Evolutionary conservation across 2,113 vertebrate species (phyloP).

Genomic region (Jacana jacana): DNA sequence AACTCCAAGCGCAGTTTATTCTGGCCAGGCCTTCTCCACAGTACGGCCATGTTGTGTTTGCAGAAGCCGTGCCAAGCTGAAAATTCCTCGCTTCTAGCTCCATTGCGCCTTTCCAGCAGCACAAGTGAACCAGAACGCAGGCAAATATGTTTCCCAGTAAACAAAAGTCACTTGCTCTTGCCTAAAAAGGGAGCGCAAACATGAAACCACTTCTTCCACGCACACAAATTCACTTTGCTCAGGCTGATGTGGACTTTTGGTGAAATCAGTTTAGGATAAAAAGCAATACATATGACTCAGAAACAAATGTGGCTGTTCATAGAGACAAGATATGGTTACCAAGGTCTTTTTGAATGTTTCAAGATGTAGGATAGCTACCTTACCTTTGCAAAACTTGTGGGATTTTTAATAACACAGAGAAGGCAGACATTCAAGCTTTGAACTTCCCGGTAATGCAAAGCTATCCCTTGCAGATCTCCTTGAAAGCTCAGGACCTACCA

Average conservation of each 20-base stretch:
- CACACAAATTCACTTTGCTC: background rate
- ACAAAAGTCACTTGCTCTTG: background rate
- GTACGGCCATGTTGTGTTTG: background rate
- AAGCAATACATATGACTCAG: background rate
- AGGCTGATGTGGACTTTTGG: background rate
- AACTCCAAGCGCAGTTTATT: background rate
- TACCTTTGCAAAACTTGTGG: slow-evolving; percentile 55
- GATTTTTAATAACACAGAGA: slow-evolving; percentile 25
- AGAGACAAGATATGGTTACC: background rate
- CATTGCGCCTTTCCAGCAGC: background rate
- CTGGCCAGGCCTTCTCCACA: background rate
- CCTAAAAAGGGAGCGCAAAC: background rate
- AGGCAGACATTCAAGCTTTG: slow-evolving; percentile 18
- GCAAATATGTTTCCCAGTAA: background rate
- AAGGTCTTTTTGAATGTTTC: background rate
- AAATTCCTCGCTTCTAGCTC: background rate
- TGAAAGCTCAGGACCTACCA: slow-evolving; percentile 39
- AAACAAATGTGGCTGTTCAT: background rate
- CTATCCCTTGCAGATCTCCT: background rate
- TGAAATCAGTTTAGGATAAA: background rate
- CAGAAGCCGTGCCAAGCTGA: background rate
- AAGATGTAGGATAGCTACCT: background rate
- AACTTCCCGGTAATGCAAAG: slow-evolving; percentile 56
- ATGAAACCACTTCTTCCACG: background rate
- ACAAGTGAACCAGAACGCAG: background rate